phyloP scores from a whole-genome alignment of 1,140 invertebrate genomes.

The Ceratoteleas bidentatus region DNA sequence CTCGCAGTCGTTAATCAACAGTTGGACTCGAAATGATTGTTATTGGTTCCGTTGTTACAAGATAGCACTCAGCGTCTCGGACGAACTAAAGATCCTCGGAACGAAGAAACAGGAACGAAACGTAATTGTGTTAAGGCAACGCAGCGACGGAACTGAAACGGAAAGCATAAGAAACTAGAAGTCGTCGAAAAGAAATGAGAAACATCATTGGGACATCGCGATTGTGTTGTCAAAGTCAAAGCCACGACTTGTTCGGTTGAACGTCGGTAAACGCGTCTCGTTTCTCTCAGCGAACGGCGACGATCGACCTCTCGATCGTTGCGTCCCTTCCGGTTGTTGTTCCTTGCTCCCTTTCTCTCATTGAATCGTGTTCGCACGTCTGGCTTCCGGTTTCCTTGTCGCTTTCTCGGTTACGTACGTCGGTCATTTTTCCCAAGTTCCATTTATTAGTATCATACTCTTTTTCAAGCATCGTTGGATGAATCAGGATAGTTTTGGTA shows the following conservation, averaged over 20 bases:
- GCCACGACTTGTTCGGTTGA: constrained; percentile 48
- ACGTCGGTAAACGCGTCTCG: constrained; percentile 57
- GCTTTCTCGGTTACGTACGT: no score
- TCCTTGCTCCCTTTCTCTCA: constrained; percentile 21
- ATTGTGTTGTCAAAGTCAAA: constrained; percentile 54
- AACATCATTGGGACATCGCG: constrained; percentile 61
- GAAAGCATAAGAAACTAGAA: constrained; percentile 37
- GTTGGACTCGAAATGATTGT: constrained; percentile 18
- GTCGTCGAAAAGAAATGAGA: constrained; percentile 40
- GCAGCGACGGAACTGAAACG: no score
- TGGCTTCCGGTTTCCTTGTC: no score
- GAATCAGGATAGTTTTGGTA: constrained; percentile 76
- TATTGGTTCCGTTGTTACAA: constrained; percentile 23
- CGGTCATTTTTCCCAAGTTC: constrained; percentile 22
- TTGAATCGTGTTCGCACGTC: no score
- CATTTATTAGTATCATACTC: constrained; percentile 29
- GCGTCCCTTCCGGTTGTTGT: constrained; percentile 32
- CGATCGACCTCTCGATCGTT: constrained; percentile 43
- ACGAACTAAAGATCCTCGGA: constrained; percentile 15
- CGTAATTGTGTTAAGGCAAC: constrained; percentile 11
- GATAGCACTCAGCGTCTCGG: constrained; percentile 50
- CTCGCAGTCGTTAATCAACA: constrained; percentile 16
- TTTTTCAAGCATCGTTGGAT: constrained; percentile 71
- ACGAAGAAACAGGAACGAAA: constrained; percentile 6
- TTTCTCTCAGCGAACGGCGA: constrained; percentile 47